Evolutionary conservation across 2,797 vertebrate species (phyloP).

Genomic region (Remorina albescens): DNA sequence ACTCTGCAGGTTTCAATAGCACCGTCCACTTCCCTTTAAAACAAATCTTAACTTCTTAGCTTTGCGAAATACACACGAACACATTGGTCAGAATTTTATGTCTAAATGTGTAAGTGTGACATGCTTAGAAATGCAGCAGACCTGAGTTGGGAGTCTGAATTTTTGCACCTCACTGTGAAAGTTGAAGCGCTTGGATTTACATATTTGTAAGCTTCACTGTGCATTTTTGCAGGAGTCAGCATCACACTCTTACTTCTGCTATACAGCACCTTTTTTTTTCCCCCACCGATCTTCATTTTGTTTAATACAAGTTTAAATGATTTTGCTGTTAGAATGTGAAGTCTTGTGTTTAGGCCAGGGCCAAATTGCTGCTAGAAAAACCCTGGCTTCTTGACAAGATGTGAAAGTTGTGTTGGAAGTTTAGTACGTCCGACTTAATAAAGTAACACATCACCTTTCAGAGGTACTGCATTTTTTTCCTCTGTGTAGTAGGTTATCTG

Average conservation of each 20-base stretch:
- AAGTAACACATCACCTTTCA: slow-evolving; percentile 36
- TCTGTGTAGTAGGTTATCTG: slow-evolving; percentile 32
- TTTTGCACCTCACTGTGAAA: slow-evolving; percentile 10
- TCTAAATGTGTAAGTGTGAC: neutral
- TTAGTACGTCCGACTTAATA: slow-evolving; percentile 14
- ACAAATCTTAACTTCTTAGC: neutral
- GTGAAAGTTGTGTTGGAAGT: slow-evolving; percentile 31
- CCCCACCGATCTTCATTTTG: slow-evolving; percentile 3
- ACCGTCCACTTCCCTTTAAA: neutral
- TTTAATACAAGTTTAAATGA: slow-evolving; percentile 28
- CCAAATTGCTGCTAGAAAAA: slow-evolving; percentile 14
- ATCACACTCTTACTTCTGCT: slow-evolving; percentile 27
- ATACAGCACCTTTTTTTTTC: slow-evolving; percentile 19
- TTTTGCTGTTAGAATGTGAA: slow-evolving; percentile 55
- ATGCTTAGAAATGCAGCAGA: slow-evolving; percentile 17
- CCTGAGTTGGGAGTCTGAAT: neutral
- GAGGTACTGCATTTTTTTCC: slow-evolving; percentile 23
- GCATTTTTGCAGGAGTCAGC: slow-evolving; percentile 45
- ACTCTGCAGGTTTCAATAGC: slow-evolving; percentile 3
- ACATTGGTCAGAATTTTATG: neutral
- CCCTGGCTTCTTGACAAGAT: slow-evolving; percentile 49
- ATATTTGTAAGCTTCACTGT: slow-evolving; percentile 27
- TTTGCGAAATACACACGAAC: neutral
- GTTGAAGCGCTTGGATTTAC: slow-evolving; percentile 14
- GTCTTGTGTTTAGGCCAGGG: slow-evolving; percentile 26